Evolutionary conservation across 2,797 vertebrate species (phyloP).

Genomic region (Etheostoma perlongum): DNA sequence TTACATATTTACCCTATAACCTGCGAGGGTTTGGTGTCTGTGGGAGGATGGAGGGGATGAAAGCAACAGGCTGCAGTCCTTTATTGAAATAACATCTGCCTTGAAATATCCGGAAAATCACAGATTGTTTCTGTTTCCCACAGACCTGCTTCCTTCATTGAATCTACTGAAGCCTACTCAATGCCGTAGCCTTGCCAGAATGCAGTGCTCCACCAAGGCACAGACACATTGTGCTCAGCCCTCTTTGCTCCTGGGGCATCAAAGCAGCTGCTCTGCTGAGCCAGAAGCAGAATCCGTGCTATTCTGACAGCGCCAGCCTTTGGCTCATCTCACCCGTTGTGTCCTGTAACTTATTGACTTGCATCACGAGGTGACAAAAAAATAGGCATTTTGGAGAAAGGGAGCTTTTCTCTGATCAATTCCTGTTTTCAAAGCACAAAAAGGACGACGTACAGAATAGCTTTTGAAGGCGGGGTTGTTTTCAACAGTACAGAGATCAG

Average conservation of each 20-base stretch:
- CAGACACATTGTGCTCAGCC: constrained; percentile 57
- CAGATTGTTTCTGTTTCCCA: constrained; percentile 53
- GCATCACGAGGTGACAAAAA: constrained; percentile 45
- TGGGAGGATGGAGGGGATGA: constrained; percentile 9
- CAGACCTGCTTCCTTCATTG: constrained; percentile 61
- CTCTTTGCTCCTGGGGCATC: constrained; percentile 64
- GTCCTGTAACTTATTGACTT: constrained; percentile 54
- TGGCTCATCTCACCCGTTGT: constrained; percentile 54
- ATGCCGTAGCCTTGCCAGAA: constrained; percentile 60
- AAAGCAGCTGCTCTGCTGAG: constrained; percentile 68
- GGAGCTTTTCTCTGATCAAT: constrained; percentile 37
- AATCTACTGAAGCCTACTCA: constrained; percentile 62
- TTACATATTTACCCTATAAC: constrained; percentile 38
- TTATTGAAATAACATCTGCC: constrained; percentile 33
- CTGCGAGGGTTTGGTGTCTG: constrained; percentile 22
- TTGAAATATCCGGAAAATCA: constrained; percentile 34
- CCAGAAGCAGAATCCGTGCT: constrained; percentile 80
- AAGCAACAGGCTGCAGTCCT: constrained; percentile 2
- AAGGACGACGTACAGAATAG: background rate
- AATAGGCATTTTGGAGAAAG: constrained; percentile 34
- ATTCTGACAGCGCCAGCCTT: constrained; percentile 77
- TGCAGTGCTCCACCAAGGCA: constrained; percentile 65
- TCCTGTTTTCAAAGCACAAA: constrained; percentile 4
- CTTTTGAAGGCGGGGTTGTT: background rate
- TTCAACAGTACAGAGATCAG: constrained; percentile 7